phyloP scores from a whole-genome alignment of 2,113 vertebrate genomes.

The Hyperopisus bebe region DNA sequence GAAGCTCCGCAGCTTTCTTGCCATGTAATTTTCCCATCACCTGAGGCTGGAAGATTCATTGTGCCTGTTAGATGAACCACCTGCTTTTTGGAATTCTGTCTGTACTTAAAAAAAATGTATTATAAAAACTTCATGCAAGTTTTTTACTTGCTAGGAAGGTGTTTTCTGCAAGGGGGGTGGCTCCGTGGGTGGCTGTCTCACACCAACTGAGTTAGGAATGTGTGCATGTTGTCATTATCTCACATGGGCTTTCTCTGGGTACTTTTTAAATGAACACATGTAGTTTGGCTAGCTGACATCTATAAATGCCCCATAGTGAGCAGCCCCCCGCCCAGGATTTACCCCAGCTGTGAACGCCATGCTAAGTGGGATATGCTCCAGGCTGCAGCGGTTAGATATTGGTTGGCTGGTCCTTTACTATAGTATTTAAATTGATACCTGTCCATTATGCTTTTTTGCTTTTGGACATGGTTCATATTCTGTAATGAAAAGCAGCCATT shows the following conservation, averaged over 20 bases:
- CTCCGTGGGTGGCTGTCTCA: neutral
- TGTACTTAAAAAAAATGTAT: neutral
- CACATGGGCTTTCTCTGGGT: neutral
- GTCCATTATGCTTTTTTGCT: neutral
- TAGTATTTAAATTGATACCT: neutral
- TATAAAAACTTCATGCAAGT: neutral
- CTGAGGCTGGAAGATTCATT: neutral
- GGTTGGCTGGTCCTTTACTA: neutral
- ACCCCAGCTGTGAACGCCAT: neutral
- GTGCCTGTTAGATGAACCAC: neutral
- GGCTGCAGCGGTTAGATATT: neutral
- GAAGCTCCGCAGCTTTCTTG: neutral
- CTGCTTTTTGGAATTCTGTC: neutral
- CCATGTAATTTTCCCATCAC: neutral
- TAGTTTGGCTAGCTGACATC: neutral
- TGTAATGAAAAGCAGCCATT: neutral
- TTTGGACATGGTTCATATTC: neutral
- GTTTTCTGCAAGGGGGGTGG: neutral
- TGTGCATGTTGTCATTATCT: neutral
- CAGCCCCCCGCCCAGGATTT: accelerated
- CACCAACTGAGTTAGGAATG: neutral
- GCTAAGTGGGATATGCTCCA: neutral
- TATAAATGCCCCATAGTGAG: neutral
- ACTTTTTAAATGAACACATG: neutral
- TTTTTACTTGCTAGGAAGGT: neutral